Percentiles rank a stretch among this genome's conserved stretches.
Conservation (phyloP, 1,140 invertebrate genomes). For the Triops cancriformis region DNA sequence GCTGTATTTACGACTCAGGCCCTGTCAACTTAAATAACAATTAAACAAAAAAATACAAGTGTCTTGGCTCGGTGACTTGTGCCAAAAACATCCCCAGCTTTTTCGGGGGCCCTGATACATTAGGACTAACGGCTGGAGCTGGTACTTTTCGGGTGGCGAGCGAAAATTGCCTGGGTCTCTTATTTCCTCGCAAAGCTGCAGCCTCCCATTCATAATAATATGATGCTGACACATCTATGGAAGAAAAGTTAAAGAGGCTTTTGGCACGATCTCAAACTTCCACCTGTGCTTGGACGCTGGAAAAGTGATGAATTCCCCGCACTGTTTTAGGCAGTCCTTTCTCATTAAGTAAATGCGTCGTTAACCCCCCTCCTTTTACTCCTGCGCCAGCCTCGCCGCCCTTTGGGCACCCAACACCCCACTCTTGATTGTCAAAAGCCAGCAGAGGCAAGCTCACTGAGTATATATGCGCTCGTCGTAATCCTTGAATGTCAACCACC, state of each 20-base stretch:
- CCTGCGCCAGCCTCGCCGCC: not conserved
- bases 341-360: not conserved
- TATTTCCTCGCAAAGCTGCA: not conserved
- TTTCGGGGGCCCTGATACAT: too few species aligned
- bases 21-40: constrained; percentile 11
- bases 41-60: constrained; percentile 11
- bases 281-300: not conserved
- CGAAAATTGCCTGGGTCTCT: too few species aligned
- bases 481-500: not conserved
- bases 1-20: not conserved
- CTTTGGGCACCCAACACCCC: too few species aligned
- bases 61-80: not conserved
- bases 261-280: not conserved
- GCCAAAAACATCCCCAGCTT: not conserved
- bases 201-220: not conserved
- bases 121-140: too few species aligned
- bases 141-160: too few species aligned
- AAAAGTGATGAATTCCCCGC: not conserved
- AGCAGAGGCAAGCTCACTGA: not conserved
- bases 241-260: not conserved
- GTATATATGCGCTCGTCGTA: too few species aligned
- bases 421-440: too few species aligned
- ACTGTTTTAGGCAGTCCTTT: not conserved
- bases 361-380: not conserved
- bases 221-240: not conserved